Base-by-base conservation (phyloP, 2,113 vertebrate species). In the Panurus biarmicus region DNA sequence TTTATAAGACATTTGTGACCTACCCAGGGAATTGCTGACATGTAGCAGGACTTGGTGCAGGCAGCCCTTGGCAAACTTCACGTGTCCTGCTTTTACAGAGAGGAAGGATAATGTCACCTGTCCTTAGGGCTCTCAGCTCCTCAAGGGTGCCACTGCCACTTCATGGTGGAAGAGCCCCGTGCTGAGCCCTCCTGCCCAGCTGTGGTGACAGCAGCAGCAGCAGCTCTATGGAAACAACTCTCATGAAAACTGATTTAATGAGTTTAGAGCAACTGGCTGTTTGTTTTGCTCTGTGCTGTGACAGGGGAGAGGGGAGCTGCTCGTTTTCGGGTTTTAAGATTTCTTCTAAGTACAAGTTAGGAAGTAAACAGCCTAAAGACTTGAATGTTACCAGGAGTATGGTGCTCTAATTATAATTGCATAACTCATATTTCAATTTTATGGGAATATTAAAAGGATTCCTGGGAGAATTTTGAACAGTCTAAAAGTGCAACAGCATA, bases 381-480 rank as follows among this genome's bases (percentile, higher is more conserved):
- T 72, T 22, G 20, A 79, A 51, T 38, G 66, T 86, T 94, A 90
- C 29, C 91, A 45, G 61, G 93, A 94, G 79, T 78, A 58, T n/a
- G 71, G 70, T 90, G 93, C 79, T 95, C 95, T 94, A 97, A 95
- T 97, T 97, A 97, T 84, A 62, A 95, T 97, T 93, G 90, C 76
- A 47, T 95, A 95, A 96, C 95, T 89, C 71, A 18, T 69, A 75
- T 93, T 96, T 96, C 96, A 97, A 96, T 97, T 97, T 97, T 93
- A 93, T 95, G 81, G 79, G 75, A 95, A 93, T 96, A 97, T 97
- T 96, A 97, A 96, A 96, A 92, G 91, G 80, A 84, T 96, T 94
- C 97, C 96, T 92, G 75, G 58, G 96, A 96, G 96, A 96, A 65
- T 80, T 91, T 79, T 86, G 69, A 83, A 29, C 80, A 84, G 74